Conservation (phyloP, 2,113 vertebrate genomes). For the Leucopsar rothschildi region DNA sequence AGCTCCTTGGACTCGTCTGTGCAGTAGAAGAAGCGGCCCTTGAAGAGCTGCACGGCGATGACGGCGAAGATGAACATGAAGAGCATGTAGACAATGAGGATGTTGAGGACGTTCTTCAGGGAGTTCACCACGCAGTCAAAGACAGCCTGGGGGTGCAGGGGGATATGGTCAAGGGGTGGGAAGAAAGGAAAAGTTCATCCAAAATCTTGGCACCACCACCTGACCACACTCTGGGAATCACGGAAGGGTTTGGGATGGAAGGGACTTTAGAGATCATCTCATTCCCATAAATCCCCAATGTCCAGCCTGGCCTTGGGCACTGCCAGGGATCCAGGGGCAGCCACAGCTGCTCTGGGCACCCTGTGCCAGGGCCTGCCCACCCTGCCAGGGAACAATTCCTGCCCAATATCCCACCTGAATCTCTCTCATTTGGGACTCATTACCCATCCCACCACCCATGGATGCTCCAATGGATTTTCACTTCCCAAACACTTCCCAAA, state of each 20-base stretch:
- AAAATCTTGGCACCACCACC: background rate
- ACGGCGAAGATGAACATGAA: conserved; percentile 99
- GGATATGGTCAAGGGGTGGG: background rate
- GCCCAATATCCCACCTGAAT: background rate
- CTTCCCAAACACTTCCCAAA: background rate
- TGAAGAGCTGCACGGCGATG: conserved; percentile 97
- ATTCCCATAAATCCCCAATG: accelerated
- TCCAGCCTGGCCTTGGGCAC: background rate
- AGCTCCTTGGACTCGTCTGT: conserved; percentile 94
- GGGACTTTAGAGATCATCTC: background rate
- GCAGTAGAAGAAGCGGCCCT: conserved; percentile 97
- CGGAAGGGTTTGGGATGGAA: background rate
- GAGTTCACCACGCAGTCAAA: conserved; percentile 98
- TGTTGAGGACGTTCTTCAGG: conserved; percentile 95
- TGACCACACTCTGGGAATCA: background rate
- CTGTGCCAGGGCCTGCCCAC: background rate
- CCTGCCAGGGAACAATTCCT: background rate
- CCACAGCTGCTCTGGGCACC: background rate
- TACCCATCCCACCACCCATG: background rate
- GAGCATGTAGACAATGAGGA: conserved; percentile 95
- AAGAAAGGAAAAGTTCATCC: background rate
- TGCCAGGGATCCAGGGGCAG: background rate
- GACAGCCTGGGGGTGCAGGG: conserved; percentile 80
- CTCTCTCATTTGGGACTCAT: background rate
- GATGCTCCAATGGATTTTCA: background rate